phyloP scores from a whole-genome alignment of 2,888 invertebrate genomes.

The Bursaphelenchus okinawaensis region DNA sequence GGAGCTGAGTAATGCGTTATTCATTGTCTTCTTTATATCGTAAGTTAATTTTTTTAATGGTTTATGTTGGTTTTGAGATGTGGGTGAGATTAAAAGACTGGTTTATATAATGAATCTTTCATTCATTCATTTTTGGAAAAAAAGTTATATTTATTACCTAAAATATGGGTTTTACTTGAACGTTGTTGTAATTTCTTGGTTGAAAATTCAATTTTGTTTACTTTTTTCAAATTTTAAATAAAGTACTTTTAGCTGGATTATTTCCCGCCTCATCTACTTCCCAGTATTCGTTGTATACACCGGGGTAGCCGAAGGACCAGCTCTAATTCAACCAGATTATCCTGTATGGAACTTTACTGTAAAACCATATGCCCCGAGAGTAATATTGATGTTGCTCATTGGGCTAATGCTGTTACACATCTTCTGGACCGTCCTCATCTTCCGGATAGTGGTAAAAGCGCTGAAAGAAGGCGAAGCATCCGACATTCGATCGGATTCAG shows the following conservation, averaged over 20 bases:
- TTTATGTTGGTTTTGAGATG: background rate
- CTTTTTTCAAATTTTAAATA: background rate
- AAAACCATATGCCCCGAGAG: conserved; percentile 46
- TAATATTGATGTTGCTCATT: conserved; percentile 41
- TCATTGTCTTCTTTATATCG: conserved; percentile 43
- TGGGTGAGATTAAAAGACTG: no score
- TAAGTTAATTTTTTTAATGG: conserved; percentile 15
- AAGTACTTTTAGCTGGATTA: conserved; percentile 39
- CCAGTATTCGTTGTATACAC: conserved; percentile 48
- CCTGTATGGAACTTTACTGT: conserved; percentile 27
- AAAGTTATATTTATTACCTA: no score
- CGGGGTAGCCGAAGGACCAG: conserved; percentile 44
- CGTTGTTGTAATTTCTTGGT: no score
- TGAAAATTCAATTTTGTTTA: no score
- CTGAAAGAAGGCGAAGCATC: conserved; percentile 29
- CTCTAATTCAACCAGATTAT: conserved; percentile 50
- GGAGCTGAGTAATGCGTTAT: conserved; percentile 38
- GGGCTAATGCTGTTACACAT: conserved; percentile 44
- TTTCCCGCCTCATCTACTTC: conserved; percentile 45
- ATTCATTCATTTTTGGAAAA: no score
- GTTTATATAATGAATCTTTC: no score
- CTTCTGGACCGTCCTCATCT: conserved; percentile 52
- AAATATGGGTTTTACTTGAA: no score
- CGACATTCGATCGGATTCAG: conserved; percentile 33
- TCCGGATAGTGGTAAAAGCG: conserved; percentile 31